A percentile compares a stretch with the other conserved stretches of the same genome.
These are phyloP conservation scores for Florisuga fusca DNA, from an alignment of 2,797 vertebrate species.

Conservation along the genomic window DNA sequence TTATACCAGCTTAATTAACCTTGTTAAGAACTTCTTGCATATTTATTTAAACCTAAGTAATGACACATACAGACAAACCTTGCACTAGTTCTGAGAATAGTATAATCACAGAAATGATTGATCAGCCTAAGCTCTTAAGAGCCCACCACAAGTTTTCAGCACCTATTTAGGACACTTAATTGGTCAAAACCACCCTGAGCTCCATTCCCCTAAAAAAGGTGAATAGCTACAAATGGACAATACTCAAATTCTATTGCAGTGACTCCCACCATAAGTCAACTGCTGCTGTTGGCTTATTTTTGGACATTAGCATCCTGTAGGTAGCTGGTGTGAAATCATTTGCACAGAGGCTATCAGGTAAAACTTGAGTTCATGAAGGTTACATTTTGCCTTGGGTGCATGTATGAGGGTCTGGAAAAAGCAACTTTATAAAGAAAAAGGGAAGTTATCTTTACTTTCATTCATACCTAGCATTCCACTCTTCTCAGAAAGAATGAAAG, in stretches of 20 bases:
- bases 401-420: neutral
- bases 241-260: neutral
- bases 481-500: neutral
- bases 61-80: neutral
- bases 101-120: neutral
- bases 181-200: neutral
- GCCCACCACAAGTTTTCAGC: neutral
- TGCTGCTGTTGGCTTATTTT: neutral
- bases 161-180: neutral
- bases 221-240: neutral
- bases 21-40: neutral
- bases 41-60: slow-evolving; percentile 2
- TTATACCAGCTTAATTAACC: neutral
- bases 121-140: neutral
- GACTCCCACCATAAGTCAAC: neutral
- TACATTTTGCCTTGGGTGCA: neutral
- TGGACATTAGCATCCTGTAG: neutral
- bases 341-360: neutral
- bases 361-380: neutral
- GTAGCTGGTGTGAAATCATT: neutral
- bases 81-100: neutral
- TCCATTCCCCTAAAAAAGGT: neutral
- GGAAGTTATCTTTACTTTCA: neutral
- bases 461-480: neutral
- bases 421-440: neutral